Percentiles rank a stretch among this genome's conserved stretches.
Evolutionary conservation across 2,113 vertebrate species (phyloP).

Genomic region (Brienomyrus brachyistius): DNA sequence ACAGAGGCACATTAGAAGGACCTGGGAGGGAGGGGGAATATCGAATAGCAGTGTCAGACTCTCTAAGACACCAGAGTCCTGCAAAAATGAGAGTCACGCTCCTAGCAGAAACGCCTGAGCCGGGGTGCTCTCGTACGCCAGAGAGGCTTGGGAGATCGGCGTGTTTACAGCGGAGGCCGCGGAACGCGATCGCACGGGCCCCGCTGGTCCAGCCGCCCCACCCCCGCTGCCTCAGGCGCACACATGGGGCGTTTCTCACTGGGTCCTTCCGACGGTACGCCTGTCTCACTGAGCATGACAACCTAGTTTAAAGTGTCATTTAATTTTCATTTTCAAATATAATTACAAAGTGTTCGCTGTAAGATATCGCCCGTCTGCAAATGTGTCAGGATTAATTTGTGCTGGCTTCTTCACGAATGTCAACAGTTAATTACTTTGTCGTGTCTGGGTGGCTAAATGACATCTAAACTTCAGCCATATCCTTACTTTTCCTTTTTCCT

Average conservation of each 20-base stretch:
- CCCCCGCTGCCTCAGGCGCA: neutral
- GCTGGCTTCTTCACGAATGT: constrained; percentile 88
- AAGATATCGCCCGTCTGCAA: constrained; percentile 93
- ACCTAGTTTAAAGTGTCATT: constrained; percentile 89
- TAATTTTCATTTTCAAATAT: constrained; percentile 95
- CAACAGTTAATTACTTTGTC: constrained; percentile 91
- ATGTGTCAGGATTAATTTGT: constrained; percentile 99
- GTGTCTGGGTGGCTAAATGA: constrained; percentile 89
- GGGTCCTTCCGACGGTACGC: constrained; percentile 69
- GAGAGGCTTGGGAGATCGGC: constrained; percentile 24
- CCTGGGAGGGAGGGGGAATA: neutral
- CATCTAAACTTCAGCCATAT: constrained; percentile 77
- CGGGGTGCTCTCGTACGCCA: neutral
- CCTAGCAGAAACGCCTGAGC: neutral
- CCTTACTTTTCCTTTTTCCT: constrained; percentile 34
- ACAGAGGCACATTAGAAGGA: neutral
- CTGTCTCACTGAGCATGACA: constrained; percentile 83
- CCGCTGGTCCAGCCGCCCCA: neutral
- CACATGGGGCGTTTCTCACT: constrained; percentile 43
- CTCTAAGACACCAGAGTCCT: neutral
- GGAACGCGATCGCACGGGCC: neutral
- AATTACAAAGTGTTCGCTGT: constrained; percentile 96
- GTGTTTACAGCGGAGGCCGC: constrained; percentile 33
- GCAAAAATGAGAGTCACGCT: neutral
- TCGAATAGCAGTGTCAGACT: neutral